A percentile compares a stretch with the other conserved stretches of the same genome.
phyloP scores from a whole-genome alignment of 2,113 vertebrate species.

The Gavia stellata region DNA sequence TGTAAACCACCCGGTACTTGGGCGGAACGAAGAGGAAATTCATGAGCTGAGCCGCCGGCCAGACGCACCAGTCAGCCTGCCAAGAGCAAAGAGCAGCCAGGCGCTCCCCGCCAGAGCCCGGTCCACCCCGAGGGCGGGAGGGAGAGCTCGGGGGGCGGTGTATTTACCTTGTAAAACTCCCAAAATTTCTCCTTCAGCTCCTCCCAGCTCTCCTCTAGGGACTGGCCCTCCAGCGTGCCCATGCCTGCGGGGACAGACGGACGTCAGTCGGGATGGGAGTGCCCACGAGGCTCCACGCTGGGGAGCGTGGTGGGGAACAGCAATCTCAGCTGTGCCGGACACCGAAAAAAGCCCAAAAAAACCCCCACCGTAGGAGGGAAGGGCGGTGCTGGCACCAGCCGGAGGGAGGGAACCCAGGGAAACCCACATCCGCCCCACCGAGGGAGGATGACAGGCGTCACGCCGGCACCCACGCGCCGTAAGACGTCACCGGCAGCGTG shows the following conservation, averaged over 20 bases:
- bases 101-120: fast-evolving
- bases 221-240: constrained; percentile 79
- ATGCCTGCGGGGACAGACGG: constrained; percentile 70
- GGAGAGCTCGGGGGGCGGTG: fast-evolving
- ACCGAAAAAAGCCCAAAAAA: not conserved
- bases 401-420: not conserved
- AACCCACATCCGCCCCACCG: fast-evolving
- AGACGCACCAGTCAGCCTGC: constrained; percentile 88
- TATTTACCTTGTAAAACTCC: constrained; percentile 87
- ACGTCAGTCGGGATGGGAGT: fast-evolving
- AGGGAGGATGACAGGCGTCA: fast-evolving
- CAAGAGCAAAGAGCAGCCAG: not conserved
- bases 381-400: fast-evolving
- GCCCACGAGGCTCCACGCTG: fast-evolving
- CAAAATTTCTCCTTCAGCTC: constrained; percentile 89
- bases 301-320: fast-evolving
- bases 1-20: constrained; percentile 82
- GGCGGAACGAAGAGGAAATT: constrained; percentile 89
- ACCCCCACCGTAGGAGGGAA: fast-evolving
- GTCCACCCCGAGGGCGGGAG: fast-evolving
- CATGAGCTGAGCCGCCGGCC: constrained; percentile 85
- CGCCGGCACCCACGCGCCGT: not conserved
- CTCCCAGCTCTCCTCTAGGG: constrained; percentile 65
- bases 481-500: not conserved
- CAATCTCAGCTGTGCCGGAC: no score